These are phyloP conservation scores for Calliopsis andreniformis DNA, from an alignment of 1,140 invertebrate genomes.

Conservation along the genomic window DNA sequence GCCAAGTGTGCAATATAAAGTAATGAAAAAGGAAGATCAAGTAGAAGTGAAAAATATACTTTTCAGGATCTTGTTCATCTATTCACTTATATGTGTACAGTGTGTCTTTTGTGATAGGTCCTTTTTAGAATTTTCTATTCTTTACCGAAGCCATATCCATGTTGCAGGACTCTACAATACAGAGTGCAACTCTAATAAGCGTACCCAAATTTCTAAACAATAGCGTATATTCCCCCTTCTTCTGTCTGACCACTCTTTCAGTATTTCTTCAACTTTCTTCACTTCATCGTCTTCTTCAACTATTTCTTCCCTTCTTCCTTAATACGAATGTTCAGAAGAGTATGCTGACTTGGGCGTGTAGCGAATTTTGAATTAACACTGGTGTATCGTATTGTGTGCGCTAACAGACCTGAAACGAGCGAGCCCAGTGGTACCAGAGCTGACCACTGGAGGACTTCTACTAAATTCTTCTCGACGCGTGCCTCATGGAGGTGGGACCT, in stretches of 20 bases:
- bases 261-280: slow-evolving; percentile 8
- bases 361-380: slow-evolving; percentile 71
- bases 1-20: too few relatives aligned
- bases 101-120: too few relatives aligned
- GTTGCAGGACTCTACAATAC: too few relatives aligned
- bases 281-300: background rate
- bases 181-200: too few relatives aligned
- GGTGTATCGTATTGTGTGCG: slow-evolving; percentile 75
- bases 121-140: too few relatives aligned
- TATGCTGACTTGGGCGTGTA: slow-evolving; percentile 59
- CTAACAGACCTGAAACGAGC: slow-evolving; percentile 82
- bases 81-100: too few relatives aligned
- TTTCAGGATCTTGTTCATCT: too few relatives aligned
- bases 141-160: too few relatives aligned
- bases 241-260: background rate
- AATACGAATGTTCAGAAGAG: slow-evolving; percentile 30
- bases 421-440: slow-evolving; percentile 81
- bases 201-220: too few relatives aligned
- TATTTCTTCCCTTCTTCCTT: background rate
- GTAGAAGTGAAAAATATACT: too few relatives aligned
- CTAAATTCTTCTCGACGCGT: slow-evolving; percentile 78
- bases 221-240: background rate
- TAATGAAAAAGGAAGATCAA: too few relatives aligned
- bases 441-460: slow-evolving; percentile 82
- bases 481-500: slow-evolving; percentile 78